Base-by-base conservation (phyloP, 2,888 invertebrate species). In the Myathropa florea region DNA sequence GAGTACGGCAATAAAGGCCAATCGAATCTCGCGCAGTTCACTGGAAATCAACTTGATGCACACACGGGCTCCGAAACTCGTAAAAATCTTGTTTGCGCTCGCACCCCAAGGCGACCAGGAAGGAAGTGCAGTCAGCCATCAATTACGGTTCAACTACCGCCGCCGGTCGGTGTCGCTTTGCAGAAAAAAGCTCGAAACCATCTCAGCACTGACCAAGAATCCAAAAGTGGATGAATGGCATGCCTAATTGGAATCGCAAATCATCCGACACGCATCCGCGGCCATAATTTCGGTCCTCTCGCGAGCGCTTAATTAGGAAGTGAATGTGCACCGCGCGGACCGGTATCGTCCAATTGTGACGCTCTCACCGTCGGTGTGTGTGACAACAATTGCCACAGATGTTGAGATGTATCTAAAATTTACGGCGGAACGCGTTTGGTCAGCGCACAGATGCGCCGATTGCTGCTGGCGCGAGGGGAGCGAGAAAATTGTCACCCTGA, bases 61-160 rank as follows among this genome's bases (percentile, higher is more conserved):
- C 63, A 75, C 55, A 36, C 63, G n/a, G 33, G 24, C 7, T 2
- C n/a, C 33, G 39, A 59, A 70, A 6, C 10, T 67, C 61, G 46
- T 76, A 55, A 77, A 78, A 78, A 78, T 73, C 85, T 85, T 39
- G 82, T 81, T 78, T 82, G 60, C 68, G 53, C 24, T 24, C 53
- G 26, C 23, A 46, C 79, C 70, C 77, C 85, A 85, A 85, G 85
- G 85, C 57, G 77, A 85, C 36, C 85, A 85, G 81, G 85, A 85
- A 85, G 85, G 77, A 85, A 85, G 73, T 73, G 36, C 33, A 36
- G 28, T 4, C 24, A 10, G 18, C 36, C 55, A 73, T 59, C 68
- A 82, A 82, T 85, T 78, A 72, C 18, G 73, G 85, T 85, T 81
- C 82, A 78, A 55, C 68, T 64, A 82, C 85, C 85, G 18, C 18